These are phyloP conservation scores for Butorides virescens DNA, from an alignment of 2,113 vertebrate species.

Conservation along the genomic window DNA sequence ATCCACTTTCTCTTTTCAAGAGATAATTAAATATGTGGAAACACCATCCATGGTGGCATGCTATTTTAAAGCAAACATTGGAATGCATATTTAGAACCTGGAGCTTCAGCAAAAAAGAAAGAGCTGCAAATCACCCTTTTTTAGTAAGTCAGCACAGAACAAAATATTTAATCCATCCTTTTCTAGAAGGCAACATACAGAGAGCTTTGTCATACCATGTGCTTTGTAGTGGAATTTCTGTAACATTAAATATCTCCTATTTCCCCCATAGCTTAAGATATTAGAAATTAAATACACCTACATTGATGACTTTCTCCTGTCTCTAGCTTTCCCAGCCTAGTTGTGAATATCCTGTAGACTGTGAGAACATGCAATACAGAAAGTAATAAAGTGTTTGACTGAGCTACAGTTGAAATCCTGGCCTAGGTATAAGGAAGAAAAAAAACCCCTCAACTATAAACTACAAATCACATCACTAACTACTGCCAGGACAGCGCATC, in stretches of 20 bases:
- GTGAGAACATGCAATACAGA: neutral
- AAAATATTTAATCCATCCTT: neutral
- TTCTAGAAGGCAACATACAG: neutral
- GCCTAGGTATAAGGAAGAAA: neutral
- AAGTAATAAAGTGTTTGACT: neutral
- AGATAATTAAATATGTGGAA: neutral
- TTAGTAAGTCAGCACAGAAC: neutral
- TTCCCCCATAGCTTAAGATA: neutral
- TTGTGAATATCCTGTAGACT: neutral
- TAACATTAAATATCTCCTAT: neutral
- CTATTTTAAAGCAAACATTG: neutral
- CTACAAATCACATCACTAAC: neutral
- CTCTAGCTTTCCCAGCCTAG: neutral
- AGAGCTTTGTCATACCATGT: neutral
- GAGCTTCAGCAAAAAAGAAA: neutral
- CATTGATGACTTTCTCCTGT: neutral
- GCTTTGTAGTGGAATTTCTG: neutral
- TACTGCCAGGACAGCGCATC: neutral
- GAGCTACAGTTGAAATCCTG: neutral
- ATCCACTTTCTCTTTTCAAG: neutral
- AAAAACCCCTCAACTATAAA: neutral
- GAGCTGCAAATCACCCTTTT: neutral
- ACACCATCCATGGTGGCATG: neutral
- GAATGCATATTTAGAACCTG: neutral
- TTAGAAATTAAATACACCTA: neutral